phyloP scores from a whole-genome alignment of 2,888 invertebrate species.

The Amiota minor region DNA sequence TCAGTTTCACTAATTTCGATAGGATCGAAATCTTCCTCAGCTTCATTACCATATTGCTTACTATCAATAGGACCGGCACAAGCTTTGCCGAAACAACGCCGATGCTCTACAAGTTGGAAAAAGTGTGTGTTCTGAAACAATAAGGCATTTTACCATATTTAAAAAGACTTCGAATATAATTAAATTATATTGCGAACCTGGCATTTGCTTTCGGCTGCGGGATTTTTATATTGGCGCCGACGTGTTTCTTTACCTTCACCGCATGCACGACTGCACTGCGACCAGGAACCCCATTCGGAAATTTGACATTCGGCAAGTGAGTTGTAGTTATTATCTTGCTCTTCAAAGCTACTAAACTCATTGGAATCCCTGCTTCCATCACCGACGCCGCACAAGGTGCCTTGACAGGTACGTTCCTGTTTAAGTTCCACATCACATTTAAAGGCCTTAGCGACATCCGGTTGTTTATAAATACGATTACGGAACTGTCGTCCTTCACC shows the following conservation, averaged over 20 bases:
- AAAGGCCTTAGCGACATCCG: constrained; percentile 62
- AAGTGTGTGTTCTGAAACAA: constrained; percentile 40
- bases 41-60: constrained; percentile 29
- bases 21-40: constrained; percentile 3
- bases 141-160: background rate
- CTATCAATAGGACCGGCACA: constrained; percentile 50
- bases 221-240: constrained; percentile 78
- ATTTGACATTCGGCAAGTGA: constrained; percentile 78
- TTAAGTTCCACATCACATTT: constrained; percentile 61
- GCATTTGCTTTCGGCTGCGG: constrained; percentile 77
- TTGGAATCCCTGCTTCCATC: constrained; percentile 33
- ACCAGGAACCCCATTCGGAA: constrained; percentile 84
- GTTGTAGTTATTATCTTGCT: constrained; percentile 35
- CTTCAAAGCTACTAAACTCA: constrained; percentile 1
- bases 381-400: constrained; percentile 59
- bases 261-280: constrained; percentile 83
- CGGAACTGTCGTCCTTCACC: constrained; percentile 72
- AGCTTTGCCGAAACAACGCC: constrained; percentile 49
- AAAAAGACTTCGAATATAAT: background rate
- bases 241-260: constrained; percentile 81
- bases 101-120: constrained; percentile 44
- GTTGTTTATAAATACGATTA: constrained; percentile 69
- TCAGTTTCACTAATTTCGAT: background rate
- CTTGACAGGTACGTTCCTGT: constrained; percentile 72
- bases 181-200: constrained; percentile 66